Conservation (phyloP, 2,888 invertebrate species). For the Ectemnius continuus region DNA sequence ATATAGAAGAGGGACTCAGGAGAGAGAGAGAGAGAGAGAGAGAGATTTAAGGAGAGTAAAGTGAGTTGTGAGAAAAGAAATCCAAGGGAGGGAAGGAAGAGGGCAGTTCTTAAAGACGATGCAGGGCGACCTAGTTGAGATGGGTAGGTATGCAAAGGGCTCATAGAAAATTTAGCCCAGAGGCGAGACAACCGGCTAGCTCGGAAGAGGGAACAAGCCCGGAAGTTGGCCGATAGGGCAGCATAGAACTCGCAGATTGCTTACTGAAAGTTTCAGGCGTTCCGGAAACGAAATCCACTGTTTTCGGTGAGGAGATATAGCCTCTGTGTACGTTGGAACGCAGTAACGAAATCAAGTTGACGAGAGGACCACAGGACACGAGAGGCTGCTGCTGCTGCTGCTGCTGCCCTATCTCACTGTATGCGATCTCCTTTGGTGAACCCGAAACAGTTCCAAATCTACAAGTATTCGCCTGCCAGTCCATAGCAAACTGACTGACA, state of each 20-base stretch:
- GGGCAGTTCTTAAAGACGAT: constrained; percentile 24
- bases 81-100: neutral
- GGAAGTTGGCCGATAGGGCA: constrained; percentile 42
- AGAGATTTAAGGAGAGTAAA: no score
- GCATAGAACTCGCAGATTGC: constrained; percentile 60
- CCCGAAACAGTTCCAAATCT: no score
- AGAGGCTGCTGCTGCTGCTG: no score
- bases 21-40: no score
- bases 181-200: constrained; percentile 50
- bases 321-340: constrained; percentile 25
- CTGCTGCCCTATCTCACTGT: no score
- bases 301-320: constrained; percentile 35
- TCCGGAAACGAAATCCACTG: constrained; percentile 29
- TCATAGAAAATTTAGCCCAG: constrained; percentile 56
- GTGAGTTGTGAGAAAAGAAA: neutral
- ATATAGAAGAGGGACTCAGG: no score
- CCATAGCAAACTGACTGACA: no score
- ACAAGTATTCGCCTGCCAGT: no score
- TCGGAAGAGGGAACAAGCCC: constrained; percentile 26
- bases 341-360: constrained; percentile 44
- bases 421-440: no score
- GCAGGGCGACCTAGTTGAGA: constrained; percentile 35
- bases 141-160: constrained; percentile 7
- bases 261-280: constrained; percentile 62
- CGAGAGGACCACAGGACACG: no score